Percentiles rank a stretch among this genome's conserved stretches.
Evolutionary conservation across 2,888 invertebrate genomes (phyloP).

Genomic region (Rhimphoctona megacephalus): DNA sequence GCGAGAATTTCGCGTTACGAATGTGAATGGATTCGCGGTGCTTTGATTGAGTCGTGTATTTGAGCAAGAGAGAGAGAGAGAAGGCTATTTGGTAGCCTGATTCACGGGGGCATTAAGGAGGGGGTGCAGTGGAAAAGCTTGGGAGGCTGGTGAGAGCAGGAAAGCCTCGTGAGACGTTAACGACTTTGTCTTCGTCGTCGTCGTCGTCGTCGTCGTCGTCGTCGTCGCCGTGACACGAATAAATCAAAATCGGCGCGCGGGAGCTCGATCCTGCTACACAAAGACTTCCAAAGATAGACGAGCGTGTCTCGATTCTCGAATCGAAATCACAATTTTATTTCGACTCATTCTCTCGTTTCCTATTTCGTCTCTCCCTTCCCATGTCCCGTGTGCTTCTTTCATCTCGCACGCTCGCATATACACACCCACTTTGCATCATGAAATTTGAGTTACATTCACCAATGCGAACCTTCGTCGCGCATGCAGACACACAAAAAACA

Average conservation of each 20-base stretch:
- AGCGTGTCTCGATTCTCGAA: conserved; percentile 68
- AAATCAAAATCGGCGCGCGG: conserved; percentile 74
- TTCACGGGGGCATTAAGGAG: background rate
- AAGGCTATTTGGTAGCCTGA: background rate
- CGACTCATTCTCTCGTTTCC: conserved; percentile 20
- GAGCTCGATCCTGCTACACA: conserved; percentile 63
- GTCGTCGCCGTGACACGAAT: conserved; percentile 82
- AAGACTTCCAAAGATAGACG: conserved; percentile 18
- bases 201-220: conserved; percentile 10
- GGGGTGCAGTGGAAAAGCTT: conserved; percentile 62
- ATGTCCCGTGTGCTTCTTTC: background rate
- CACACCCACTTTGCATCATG: background rate
- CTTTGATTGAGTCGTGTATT: conserved; percentile 78
- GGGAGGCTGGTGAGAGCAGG: conserved; percentile 49
- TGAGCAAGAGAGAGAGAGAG: conserved; percentile 44
- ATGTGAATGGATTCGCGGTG: conserved; percentile 80
- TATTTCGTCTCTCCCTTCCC: background rate
- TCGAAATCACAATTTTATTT: conserved; percentile 60
- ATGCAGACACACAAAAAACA: background rate
- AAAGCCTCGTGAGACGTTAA: conserved; percentile 51
- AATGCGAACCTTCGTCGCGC: background rate
- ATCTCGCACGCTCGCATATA: background rate
- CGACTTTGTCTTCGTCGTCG: conserved; percentile 8
- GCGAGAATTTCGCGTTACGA: conserved; percentile 78
- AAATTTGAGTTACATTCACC: background rate